A percentile compares a stretch with the other conserved stretches of the same genome.
phyloP scores from a whole-genome alignment of 1,140 invertebrate genomes.

The Venustaconcha ellipsiformis region DNA sequence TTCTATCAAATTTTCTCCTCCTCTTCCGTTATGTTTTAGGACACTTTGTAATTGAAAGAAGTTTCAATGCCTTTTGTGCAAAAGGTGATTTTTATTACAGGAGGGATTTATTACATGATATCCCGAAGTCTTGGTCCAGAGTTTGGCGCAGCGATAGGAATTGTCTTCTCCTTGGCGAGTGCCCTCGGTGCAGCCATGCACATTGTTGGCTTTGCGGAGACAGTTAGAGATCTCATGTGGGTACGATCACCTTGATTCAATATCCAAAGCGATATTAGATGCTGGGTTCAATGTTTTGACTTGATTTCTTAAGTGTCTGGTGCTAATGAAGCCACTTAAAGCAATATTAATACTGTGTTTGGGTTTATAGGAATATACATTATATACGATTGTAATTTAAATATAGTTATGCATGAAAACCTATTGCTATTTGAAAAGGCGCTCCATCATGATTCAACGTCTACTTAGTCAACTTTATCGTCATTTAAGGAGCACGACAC shows the following conservation, averaged over 20 bases:
- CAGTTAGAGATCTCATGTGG: constrained; percentile 73
- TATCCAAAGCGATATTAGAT: not conserved
- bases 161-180: constrained; percentile 87
- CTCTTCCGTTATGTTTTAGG: no score
- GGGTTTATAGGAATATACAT: not conserved
- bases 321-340: not conserved
- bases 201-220: constrained; percentile 97
- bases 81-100: constrained; percentile 69
- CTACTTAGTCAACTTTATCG: no score
- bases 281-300: not conserved
- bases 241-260: constrained; percentile 30
- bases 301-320: not conserved
- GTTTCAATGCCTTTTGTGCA: not conserved
- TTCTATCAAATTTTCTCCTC: no score
- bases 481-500: constrained; percentile 48
- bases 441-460: no score
- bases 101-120: constrained; percentile 97
- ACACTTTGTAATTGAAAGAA: not conserved
- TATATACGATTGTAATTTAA: not conserved
- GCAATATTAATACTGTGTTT: not conserved
- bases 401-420: not conserved
- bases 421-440: no score
- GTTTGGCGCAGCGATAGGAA: constrained; percentile 96
- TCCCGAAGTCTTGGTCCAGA: constrained; percentile 97
- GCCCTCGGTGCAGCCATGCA: constrained; percentile 86